Percentiles rank a stretch among this genome's conserved stretches.
Evolutionary conservation across 2,797 vertebrate genomes (phyloP).

Genomic region (Spondyliosoma cantharus): DNA sequence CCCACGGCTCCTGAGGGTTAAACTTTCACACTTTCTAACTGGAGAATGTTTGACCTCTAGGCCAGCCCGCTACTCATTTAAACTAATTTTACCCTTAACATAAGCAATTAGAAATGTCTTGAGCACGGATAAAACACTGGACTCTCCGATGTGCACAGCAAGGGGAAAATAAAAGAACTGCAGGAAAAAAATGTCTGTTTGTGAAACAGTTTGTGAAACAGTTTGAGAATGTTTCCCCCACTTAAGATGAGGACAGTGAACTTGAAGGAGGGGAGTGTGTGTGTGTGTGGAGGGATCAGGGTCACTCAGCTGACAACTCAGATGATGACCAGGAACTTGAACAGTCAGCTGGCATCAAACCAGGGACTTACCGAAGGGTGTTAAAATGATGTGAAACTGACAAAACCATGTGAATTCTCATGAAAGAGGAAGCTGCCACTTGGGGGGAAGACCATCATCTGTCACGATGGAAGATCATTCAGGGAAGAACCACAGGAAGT

Average conservation of each 20-base stretch:
- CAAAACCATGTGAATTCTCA: conserved; percentile 4
- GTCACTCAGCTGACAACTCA: background rate
- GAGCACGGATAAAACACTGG: too few species aligned
- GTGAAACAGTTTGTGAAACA: background rate
- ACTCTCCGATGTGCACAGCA: too few species aligned
- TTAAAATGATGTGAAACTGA: background rate
- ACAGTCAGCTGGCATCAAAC: conserved; percentile 3
- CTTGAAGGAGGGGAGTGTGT: background rate
- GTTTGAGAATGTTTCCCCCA: background rate
- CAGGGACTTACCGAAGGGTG: background rate
- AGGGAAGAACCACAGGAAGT: conserved; percentile 39
- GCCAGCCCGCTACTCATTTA: background rate
- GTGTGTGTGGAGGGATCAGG: background rate
- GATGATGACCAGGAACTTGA: background rate
- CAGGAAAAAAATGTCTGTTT: background rate
- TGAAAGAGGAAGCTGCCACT: conserved; percentile 45
- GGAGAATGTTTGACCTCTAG: too few species aligned
- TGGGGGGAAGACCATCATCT: background rate
- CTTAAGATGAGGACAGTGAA: background rate
- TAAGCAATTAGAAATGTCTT: background rate
- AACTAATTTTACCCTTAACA: background rate
- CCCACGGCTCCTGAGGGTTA: too few species aligned
- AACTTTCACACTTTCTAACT: too few species aligned
- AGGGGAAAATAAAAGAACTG: background rate
- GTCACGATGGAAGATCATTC: conserved; percentile 4